Base-by-base conservation (phyloP, 2,113 vertebrate species). In the Typhlomys cinereus region DNA sequence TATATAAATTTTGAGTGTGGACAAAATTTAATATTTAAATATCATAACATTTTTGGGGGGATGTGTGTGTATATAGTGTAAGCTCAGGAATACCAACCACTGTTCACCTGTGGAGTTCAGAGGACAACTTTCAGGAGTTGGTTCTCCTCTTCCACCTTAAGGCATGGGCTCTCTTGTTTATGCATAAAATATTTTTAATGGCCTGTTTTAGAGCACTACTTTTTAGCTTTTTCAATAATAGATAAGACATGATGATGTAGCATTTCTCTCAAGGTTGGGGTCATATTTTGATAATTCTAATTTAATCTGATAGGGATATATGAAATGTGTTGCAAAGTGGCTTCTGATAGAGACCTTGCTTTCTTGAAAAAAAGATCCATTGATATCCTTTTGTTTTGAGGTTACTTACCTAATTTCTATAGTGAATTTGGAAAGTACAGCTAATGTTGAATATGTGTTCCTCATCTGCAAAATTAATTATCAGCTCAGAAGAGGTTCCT, bases 171-270 rank as follows among this genome's bases (percentile, higher is more conserved):
- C 17, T 59, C 57, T 59, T 59, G 57, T 23, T 59, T 25, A 59
- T 23, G 17, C 23, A 12, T 75, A 75, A 75, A 75, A 48, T 74
- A 46, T 48, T 74, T 73, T 80, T 61, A 85, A 69, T 29, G 29
- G 86, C 89, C 88, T 85, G n/a, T 52, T 46, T 85, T 74, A 89
- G 67, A 85, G 29, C 88, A 21, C 2, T n/a, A 17, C 27, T 92
- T 92, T 23, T 20, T 54, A 50, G 73, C 57, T 89, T 89, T 17
- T 57, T 78, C 34, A 86, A 86, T 17, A 31, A 11, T 82, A 87
- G 12, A 7, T 57, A n/a, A 39, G 50, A 87, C 54, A 23, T 4
- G 31, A 46, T 70, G 20, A 70, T 46, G 62, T 82, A 87, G 48
- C 20, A 27, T 95, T 83, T 74, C 76, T 52, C n/a, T 71, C 21